A percentile compares a stretch with the other conserved stretches of the same genome.
Conservation (phyloP, 2,113 vertebrate species). For the Pteronura brasiliensis region DNA sequence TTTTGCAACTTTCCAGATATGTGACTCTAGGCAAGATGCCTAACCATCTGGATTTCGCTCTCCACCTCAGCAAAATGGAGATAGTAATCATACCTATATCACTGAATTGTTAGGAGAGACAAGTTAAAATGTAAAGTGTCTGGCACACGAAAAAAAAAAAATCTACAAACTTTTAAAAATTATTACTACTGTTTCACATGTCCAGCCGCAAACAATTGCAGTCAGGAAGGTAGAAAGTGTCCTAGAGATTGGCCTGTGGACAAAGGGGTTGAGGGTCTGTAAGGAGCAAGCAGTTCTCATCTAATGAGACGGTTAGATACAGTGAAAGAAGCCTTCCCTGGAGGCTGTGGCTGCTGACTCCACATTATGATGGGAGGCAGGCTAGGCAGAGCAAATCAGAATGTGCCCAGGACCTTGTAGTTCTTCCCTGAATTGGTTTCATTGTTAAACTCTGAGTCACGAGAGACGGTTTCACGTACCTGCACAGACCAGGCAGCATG, state of each 20-base stretch:
- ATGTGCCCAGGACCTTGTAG: neutral
- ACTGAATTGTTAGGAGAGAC: neutral
- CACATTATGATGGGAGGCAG: neutral
- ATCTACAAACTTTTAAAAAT: neutral
- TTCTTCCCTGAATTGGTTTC: neutral
- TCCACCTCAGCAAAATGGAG: neutral
- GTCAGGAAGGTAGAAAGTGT: neutral
- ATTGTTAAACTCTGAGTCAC: neutral
- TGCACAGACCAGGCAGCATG: neutral
- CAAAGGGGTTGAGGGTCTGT: neutral
- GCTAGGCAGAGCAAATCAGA: neutral
- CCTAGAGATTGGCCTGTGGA: neutral
- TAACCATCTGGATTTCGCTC: neutral
- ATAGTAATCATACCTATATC: neutral
- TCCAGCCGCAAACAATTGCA: neutral
- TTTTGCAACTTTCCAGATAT: neutral
- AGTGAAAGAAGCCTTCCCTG: neutral
- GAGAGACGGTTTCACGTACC: neutral
- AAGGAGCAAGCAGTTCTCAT: neutral
- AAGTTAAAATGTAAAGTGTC: neutral
- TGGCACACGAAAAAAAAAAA: neutral
- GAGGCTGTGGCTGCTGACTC: neutral
- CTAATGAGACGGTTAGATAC: neutral
- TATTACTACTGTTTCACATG: neutral
- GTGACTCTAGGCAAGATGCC: neutral